Conservation (phyloP, 2,797 vertebrate species). For the Pteronotus mesoamericanus region DNA sequence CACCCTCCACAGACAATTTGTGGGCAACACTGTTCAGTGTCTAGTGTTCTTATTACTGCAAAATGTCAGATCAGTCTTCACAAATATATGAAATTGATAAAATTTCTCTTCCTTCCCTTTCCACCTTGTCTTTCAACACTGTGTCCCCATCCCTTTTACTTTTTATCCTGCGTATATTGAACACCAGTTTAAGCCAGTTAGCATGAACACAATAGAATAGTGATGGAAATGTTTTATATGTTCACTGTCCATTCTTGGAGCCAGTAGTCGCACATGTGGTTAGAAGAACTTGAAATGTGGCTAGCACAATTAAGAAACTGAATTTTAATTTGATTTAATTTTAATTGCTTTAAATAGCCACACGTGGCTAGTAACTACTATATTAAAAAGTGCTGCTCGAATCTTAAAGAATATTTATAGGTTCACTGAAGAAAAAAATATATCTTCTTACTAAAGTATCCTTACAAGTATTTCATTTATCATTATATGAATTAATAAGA, state of each 20-base stretch:
- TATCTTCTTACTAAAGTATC: neutral
- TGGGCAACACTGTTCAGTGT: neutral
- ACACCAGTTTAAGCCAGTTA: neutral
- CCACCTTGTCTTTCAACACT: neutral
- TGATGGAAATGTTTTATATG: neutral
- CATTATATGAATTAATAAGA: neutral
- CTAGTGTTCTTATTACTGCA: neutral
- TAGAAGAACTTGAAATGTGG: neutral
- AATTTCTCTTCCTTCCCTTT: neutral
- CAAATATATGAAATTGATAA: neutral
- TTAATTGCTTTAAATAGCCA: neutral
- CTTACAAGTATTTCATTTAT: neutral
- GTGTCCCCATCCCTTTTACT: neutral
- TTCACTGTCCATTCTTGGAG: neutral
- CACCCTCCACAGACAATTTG: neutral
- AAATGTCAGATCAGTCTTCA: neutral
- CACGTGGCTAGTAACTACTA: neutral
- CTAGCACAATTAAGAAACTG: neutral
- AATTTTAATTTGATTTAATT: neutral
- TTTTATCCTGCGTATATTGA: neutral
- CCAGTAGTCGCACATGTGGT: neutral
- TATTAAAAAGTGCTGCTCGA: neutral
- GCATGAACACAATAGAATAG: neutral
- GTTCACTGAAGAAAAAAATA: neutral
- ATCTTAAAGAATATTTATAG: neutral